Evolutionary conservation across 2,888 invertebrate genomes (phyloP).

Genomic region (Acrobasis suavella): DNA sequence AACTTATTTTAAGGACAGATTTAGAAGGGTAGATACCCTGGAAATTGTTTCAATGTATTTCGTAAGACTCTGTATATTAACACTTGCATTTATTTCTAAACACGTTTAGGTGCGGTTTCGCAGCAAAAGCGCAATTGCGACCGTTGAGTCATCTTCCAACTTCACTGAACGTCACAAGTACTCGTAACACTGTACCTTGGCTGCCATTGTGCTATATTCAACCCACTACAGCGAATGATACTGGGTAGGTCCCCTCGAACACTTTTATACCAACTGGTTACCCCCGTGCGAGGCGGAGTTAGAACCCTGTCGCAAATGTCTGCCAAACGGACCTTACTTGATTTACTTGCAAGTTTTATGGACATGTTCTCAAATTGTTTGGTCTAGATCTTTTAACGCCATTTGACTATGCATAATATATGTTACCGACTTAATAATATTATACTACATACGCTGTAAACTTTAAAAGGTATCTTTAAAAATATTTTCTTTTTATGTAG

Average conservation of each 20-base stretch:
- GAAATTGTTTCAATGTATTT: too few relatives aligned
- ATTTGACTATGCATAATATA: too few relatives aligned
- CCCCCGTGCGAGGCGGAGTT: constrained; percentile 55
- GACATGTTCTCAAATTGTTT: background rate
- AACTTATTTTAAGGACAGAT: too few relatives aligned
- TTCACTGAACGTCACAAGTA: constrained; percentile 35
- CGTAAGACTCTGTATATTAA: too few relatives aligned
- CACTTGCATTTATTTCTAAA: background rate
- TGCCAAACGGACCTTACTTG: constrained; percentile 26
- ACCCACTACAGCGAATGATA: constrained; percentile 74
- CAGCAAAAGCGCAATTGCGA: background rate
- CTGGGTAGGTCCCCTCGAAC: constrained; percentile 52
- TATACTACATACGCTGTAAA: too few relatives aligned
- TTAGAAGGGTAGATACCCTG: too few relatives aligned
- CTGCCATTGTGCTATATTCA: constrained; percentile 75
- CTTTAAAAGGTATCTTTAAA: too few relatives aligned
- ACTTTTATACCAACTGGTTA: constrained; percentile 72
- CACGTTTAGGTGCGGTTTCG: background rate
- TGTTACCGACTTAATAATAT: too few relatives aligned
- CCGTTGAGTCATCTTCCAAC: constrained; percentile 18
- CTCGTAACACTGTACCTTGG: constrained; percentile 62
- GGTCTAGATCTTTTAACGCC: too few relatives aligned
- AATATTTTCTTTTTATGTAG: too few relatives aligned
- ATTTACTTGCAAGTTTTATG: background rate
- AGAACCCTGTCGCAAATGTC: constrained; percentile 43